Evolutionary conservation across 2,888 invertebrate genomes (phyloP), one percentile per base, ranked within the genome.

Genomic region (Saturnia japonica): DNA sequence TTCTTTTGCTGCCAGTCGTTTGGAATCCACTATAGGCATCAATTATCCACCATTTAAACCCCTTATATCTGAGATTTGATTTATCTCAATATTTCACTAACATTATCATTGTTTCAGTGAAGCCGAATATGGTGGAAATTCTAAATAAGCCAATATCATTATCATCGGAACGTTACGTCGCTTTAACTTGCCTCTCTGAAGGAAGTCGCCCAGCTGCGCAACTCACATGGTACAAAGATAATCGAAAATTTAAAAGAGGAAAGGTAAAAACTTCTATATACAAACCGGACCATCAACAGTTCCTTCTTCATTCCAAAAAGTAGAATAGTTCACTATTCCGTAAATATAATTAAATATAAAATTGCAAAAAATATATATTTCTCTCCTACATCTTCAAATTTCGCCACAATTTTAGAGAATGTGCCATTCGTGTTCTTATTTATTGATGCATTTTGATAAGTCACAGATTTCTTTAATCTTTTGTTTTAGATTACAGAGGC

Each of bases 191-290:
- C 90, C 96, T 96, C 85, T 96, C 97, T 68, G 95, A 96, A 78
- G 98, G 98, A 66, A 98, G 98, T 72, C 95, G 98, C 82, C 98
- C 98, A 42, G 96, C 96, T 76, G 98, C 98, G 47, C 95, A 96
- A 79, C 96, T 98, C 83, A 95, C 96, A 71, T 98, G 98, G 98
- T 96, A 96, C 85, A 96, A 97, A 85, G 97, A 97, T 85, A 97
- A 96, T 89, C 94, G 96, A 77, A 95, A 95, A 82, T 96, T 98
- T 88, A 95, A 96, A 78, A 95, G 96, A 80, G 97, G 96, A 85
- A 96, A 96, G 95, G 97, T 97, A 91, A 94, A 93, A 84, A 71
- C 73, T 12, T 71, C 64, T 16, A 43, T 64, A 64, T 8, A 45
- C 45, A 43, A 43, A 43, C 14, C 43, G 4, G 12, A 43, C 12